phyloP scores from a whole-genome alignment of 2,797 vertebrate genomes.

The Onychomys arenicola region DNA sequence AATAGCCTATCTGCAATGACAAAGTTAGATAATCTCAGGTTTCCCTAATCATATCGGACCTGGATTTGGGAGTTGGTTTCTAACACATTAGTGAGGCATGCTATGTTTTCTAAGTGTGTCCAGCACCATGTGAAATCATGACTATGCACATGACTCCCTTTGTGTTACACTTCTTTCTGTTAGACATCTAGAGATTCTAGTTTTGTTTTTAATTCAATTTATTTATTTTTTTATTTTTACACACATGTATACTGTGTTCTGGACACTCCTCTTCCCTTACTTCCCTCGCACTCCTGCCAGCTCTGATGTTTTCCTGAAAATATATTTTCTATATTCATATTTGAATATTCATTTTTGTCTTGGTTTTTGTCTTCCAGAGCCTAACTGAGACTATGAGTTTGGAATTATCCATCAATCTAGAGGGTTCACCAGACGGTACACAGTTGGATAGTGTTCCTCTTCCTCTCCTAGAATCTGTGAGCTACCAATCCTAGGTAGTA shows the following conservation, averaged over 20 bases:
- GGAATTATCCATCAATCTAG: background rate
- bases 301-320: background rate
- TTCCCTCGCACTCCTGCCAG: background rate
- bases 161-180: background rate
- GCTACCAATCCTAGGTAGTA: background rate
- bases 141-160: fast-evolving
- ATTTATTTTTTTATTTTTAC: background rate
- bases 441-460: background rate
- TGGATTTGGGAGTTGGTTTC: background rate
- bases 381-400: background rate
- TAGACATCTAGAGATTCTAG: background rate
- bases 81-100: background rate
- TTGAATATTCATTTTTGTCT: no score
- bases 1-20: background rate
- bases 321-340: background rate
- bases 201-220: background rate
- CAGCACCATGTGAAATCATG: background rate
- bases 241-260: background rate
- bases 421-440: background rate
- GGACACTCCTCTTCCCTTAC: no score
- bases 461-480: background rate
- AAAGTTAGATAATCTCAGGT: background rate
- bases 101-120: background rate
- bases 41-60: background rate
- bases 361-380: background rate